A percentile compares a stretch with the other conserved stretches of the same genome.
Evolutionary conservation across 2,797 vertebrate genomes (phyloP).

Genomic region (Craterocephalus amniculus): DNA sequence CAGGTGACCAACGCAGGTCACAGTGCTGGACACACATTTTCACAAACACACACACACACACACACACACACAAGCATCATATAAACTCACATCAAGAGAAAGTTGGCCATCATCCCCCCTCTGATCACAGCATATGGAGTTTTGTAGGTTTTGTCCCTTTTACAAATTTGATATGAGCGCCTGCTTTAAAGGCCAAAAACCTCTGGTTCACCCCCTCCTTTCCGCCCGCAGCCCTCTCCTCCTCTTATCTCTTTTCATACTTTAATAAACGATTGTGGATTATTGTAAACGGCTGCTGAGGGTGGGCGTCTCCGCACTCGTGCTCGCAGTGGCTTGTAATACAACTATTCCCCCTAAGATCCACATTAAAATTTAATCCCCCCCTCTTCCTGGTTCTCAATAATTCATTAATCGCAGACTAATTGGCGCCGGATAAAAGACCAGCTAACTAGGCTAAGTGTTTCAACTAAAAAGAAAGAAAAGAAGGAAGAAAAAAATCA

Average conservation of each 20-base stretch:
- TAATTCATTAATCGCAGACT: conserved; percentile 85
- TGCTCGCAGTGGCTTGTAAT: conserved; percentile 79
- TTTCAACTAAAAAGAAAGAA: conserved; percentile 62
- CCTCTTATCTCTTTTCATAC: conserved; percentile 27
- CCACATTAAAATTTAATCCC: conserved; percentile 82
- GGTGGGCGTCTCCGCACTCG: conserved; percentile 60
- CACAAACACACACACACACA: not conserved
- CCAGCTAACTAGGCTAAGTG: conserved; percentile 80
- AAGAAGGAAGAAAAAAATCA: conserved; percentile 24
- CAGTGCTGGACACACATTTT: not conserved
- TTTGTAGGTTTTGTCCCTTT: conserved; percentile 52
- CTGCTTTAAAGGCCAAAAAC: conserved; percentile 45
- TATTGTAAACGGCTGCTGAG: conserved; percentile 73
- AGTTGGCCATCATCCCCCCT: conserved; percentile 32
- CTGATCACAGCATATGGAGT: conserved; percentile 54
- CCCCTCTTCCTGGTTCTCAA: conserved; percentile 76
- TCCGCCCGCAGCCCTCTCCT: not conserved
- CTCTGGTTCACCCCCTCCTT: conserved; percentile 17
- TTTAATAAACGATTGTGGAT: conserved; percentile 70
- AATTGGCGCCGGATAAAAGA: conserved; percentile 83
- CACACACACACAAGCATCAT: not conserved
- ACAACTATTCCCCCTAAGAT: conserved; percentile 80
- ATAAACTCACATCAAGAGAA: conserved; percentile 16
- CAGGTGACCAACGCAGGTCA: conserved; percentile 41
- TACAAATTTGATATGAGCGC: conserved; percentile 43